These are phyloP conservation scores for Arizona elegans DNA, from an alignment of 2,113 vertebrate species.

Conservation along the genomic window DNA sequence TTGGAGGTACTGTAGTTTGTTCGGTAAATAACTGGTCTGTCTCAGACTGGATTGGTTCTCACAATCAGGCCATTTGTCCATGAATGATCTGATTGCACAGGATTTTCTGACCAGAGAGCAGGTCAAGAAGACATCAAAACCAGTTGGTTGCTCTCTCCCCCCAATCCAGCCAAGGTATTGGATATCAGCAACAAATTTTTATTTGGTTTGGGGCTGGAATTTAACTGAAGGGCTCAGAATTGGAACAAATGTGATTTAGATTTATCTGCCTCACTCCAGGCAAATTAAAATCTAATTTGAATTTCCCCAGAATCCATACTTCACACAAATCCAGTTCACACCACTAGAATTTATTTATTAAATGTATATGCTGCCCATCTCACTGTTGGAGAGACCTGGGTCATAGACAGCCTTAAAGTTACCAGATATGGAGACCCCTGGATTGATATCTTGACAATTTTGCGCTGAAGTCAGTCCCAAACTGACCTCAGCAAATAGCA, in stretches of 20 bases:
- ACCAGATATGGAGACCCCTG: neutral
- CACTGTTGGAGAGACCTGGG: neutral
- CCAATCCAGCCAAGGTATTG: neutral
- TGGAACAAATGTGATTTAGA: neutral
- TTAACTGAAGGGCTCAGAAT: neutral
- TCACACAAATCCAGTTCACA: neutral
- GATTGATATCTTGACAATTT: neutral
- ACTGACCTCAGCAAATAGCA: neutral
- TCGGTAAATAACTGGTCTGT: neutral
- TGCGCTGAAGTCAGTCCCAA: neutral
- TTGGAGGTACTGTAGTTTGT: neutral
- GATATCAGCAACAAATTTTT: neutral
- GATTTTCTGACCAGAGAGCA: neutral
- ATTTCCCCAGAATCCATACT: neutral
- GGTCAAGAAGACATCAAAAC: neutral
- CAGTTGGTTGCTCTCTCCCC: neutral
- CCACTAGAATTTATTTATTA: neutral
- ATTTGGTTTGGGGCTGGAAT: neutral
- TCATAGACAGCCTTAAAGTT: neutral
- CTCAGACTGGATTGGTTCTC: neutral
- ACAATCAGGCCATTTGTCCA: neutral
- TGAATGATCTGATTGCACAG: neutral
- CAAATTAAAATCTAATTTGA: neutral
- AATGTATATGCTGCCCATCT: neutral
- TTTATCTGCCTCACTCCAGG: neutral